phyloP scores from a whole-genome alignment of 2,797 vertebrate genomes.

The Chelmon rostratus region DNA sequence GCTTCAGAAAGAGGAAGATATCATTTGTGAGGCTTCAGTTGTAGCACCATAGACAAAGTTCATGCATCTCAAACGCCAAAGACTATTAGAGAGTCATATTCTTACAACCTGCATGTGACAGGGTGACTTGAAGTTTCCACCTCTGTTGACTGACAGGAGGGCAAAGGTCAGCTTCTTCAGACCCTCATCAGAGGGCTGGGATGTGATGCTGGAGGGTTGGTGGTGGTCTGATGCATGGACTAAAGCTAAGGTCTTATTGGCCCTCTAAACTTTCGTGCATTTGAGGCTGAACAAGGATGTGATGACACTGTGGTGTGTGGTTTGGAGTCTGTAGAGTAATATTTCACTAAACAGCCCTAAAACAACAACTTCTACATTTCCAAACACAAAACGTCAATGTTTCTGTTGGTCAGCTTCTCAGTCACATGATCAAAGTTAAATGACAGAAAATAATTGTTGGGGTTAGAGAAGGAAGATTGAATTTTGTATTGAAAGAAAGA shows the following conservation, averaged over 20 bases:
- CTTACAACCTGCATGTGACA: background rate
- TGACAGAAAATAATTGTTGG: background rate
- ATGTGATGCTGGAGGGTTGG: background rate
- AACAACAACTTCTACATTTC: background rate
- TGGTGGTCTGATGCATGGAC: background rate
- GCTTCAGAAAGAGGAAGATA: slow-evolving; percentile 7
- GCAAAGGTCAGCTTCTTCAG: background rate
- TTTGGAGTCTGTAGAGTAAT: background rate
- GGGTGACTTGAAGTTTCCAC: background rate
- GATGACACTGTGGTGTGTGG: background rate
- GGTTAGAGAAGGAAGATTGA: background rate
- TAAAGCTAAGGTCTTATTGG: background rate
- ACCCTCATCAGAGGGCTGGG: background rate
- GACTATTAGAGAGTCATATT: background rate
- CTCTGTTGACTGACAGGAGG: background rate
- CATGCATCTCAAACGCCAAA: background rate
- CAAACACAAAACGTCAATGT: background rate
- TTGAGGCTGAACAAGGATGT: background rate
- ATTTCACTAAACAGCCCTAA: background rate
- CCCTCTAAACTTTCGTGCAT: background rate
- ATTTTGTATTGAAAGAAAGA: background rate
- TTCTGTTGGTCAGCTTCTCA: background rate
- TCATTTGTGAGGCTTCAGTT: slow-evolving; percentile 11
- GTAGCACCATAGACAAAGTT: slow-evolving; percentile 1
- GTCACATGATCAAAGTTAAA: background rate